Evolutionary conservation across 1,140 invertebrate genomes (phyloP).

Genomic region (Hormaphis cornu): DNA sequence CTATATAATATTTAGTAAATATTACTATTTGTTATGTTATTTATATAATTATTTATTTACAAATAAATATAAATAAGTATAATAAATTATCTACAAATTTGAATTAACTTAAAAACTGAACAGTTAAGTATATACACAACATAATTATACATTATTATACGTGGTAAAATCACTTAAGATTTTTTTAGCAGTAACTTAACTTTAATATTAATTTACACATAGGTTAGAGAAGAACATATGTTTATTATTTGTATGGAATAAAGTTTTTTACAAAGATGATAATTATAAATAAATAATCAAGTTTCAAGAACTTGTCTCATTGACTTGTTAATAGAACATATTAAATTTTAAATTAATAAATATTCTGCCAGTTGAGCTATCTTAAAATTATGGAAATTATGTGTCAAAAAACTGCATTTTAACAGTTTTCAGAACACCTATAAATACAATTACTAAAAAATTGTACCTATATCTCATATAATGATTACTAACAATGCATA

Average conservation of each 20-base stretch:
- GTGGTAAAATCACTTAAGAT: neutral
- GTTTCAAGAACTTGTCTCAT: neutral
- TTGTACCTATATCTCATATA: constrained; percentile 4
- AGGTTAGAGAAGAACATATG: constrained; percentile 20
- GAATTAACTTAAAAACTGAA: constrained; percentile 14
- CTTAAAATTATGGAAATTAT: constrained; percentile 15
- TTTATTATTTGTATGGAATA: constrained; percentile 18
- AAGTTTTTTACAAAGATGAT: constrained; percentile 10
- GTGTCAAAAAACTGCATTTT: neutral
- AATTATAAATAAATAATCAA: constrained; percentile 4
- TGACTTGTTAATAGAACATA: neutral
- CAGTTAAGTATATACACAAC: constrained; percentile 20
- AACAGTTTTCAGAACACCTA: neutral
- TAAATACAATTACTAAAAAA: neutral
- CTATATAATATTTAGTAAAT: neutral
- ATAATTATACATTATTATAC: neutral
- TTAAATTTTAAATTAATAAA: neutral
- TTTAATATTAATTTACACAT: neutral
- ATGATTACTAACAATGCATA: constrained; percentile 1
- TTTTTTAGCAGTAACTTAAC: neutral
- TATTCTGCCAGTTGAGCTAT: constrained; percentile 19
- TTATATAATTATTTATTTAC: constrained; percentile 28
- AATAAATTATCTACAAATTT: constrained; percentile 29
- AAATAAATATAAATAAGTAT: constrained; percentile 32
- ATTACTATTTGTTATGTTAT: constrained; percentile 4